Percentiles rank a stretch among this genome's conserved stretches.
Conservation (phyloP, 2,888 invertebrate species). For the Thecocarcelia acutangulata region DNA sequence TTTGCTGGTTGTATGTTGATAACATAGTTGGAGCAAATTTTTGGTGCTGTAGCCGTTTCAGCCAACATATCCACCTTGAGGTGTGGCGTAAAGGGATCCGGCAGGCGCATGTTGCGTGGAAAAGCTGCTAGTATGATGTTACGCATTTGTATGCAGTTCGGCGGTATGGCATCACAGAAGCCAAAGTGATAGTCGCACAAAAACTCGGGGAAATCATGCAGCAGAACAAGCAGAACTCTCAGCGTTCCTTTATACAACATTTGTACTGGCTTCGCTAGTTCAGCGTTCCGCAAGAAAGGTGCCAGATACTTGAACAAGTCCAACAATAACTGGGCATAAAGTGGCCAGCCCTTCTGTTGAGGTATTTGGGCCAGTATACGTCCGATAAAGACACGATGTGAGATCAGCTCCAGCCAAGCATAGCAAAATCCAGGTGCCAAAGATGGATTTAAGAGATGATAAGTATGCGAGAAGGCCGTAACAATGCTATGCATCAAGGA, state of each 20-base stretch:
- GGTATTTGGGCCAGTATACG: conserved; percentile 94
- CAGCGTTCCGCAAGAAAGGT: conserved; percentile 98
- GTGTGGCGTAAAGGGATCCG: conserved; percentile 99
- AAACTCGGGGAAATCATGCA: conserved; percentile 99
- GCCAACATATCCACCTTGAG: conserved; percentile 94
- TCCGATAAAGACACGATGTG: conserved; percentile 97
- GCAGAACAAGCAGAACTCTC: conserved; percentile 94
- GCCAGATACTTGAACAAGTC: conserved; percentile 98
- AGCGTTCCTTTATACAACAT: conserved; percentile 97
- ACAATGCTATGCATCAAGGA: conserved; percentile 93
- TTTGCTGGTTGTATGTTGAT: conserved; percentile 92
- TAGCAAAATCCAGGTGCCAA: conserved; percentile 98
- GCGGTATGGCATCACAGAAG: conserved; percentile 99
- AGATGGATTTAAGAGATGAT: conserved; percentile 95
- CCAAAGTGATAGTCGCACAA: conserved; percentile 99
- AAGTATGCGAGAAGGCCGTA: conserved; percentile 97
- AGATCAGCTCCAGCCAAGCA: conserved; percentile 98
- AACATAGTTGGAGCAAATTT: conserved; percentile 93
- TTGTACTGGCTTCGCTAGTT: conserved; percentile 96
- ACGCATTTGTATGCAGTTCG: conserved; percentile 99
- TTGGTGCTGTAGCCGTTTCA: conserved; percentile 93
- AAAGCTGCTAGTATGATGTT: conserved; percentile 99
- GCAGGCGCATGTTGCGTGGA: conserved; percentile 98
- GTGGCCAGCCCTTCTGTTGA: conserved; percentile 97
- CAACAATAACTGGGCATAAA: conserved; percentile 97